Base-by-base conservation (phyloP, 37 sponge, comb jelly and placozoan species). In the Halichondria panicea region DNA sequence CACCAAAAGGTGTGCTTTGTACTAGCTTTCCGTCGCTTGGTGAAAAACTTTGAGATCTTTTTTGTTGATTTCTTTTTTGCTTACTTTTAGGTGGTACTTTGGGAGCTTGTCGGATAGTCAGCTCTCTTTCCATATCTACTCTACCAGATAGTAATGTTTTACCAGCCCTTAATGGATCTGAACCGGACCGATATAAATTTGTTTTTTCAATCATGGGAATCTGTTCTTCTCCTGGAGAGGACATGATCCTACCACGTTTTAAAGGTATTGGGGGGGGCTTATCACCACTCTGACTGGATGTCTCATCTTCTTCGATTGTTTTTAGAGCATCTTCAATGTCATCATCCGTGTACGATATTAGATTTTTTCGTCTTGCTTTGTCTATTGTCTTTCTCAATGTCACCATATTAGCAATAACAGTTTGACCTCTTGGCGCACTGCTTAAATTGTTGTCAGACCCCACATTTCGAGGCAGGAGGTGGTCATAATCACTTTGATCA, bases 401-500 rank as follows among this genome's bases (percentile, higher is more conserved):
- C n/a, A n/a, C n/a, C n/a, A n/a, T n/a, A n/a, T n/a, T n/a, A n/a
- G n/a, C n/a, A n/a, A n/a, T n/a, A n/a, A n/a, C n/a, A n/a, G n/a
- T 63, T 63, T 30, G 35, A 5, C 2, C 2, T 34, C 3, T 63
- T 5, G 4, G 64, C 19, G 64, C 34, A 32, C 64, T 32, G 30
- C 62, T 5, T 4, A 21, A 12, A 15, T 43, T 7, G 28, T 50
- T 71, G 4, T 28, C 35, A 22, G 13, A 33, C 3, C 18, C 31
- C 39, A 56, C 40, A 9, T 27, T 33, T 24, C 2, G 28, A 50
- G 64, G 64, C 13, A 63, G 45, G 24, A 79, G 42, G 40, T 79
- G 80, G 60, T 79, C 80, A 59, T 79, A 79, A 34, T 79, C 80
- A 40, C 27, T 32, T 31, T 43, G 46, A 40, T 69, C 80, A 69